These are phyloP conservation scores for Cheirogaleus major DNA, from an alignment of 2,797 vertebrate species.

Conservation along the genomic window DNA sequence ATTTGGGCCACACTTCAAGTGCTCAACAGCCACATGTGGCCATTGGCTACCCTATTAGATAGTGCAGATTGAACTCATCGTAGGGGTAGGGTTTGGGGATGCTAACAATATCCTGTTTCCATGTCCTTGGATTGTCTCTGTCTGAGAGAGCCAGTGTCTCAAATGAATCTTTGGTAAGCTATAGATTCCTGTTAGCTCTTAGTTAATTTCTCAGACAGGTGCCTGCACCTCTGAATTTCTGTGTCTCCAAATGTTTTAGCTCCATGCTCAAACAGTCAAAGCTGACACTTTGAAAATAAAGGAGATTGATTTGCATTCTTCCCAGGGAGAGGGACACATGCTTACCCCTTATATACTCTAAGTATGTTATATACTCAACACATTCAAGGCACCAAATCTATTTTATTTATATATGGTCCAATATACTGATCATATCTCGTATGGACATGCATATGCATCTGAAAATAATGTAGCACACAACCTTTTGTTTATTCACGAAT, in stretches of 20 bases:
- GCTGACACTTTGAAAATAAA: neutral
- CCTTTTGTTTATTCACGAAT: neutral
- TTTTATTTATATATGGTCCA: neutral
- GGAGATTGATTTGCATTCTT: neutral
- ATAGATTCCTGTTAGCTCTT: neutral
- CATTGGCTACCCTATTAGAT: neutral
- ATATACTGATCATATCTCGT: neutral
- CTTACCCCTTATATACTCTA: neutral
- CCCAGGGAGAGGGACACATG: neutral
- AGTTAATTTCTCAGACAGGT: neutral
- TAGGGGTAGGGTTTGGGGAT: neutral
- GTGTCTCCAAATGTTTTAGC: neutral
- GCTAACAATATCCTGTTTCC: neutral
- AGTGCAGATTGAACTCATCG: neutral
- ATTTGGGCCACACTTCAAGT: neutral
- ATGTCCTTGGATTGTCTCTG: neutral
- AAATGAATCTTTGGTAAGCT: neutral
- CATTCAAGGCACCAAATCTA: neutral
- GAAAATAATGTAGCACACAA: neutral
- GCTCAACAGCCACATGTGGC: neutral
- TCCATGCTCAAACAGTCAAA: neutral
- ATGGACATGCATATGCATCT: neutral
- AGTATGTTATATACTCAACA: neutral
- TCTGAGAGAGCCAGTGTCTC: neutral
- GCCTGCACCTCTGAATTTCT: neutral